A percentile compares a stretch with the other conserved stretches of the same genome.
These are phyloP conservation scores for Turnix velox DNA, from an alignment of 2,113 vertebrate species.

Conservation along the genomic window DNA sequence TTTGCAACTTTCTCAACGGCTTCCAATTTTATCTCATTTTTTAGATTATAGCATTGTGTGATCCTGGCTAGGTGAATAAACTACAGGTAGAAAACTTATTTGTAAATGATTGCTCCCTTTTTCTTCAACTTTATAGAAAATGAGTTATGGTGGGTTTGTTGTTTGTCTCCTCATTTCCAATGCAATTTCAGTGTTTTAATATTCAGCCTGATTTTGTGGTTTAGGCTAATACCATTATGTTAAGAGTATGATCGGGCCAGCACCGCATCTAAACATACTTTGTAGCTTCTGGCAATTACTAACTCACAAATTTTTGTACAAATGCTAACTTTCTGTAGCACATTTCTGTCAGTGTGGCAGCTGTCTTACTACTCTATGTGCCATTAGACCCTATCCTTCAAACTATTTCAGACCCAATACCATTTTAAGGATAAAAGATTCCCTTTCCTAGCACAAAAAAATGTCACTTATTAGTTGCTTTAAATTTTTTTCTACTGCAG, in stretches of 20 bases:
- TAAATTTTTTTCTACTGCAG: neutral
- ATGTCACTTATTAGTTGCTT: neutral
- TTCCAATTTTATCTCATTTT: neutral
- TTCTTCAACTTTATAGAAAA: neutral
- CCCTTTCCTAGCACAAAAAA: neutral
- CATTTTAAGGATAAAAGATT: neutral
- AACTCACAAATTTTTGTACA: neutral
- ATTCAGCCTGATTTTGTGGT: neutral
- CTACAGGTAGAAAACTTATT: neutral
- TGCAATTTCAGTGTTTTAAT: neutral
- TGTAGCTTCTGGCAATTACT: neutral
- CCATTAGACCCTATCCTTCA: fast-evolving
- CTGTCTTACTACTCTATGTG: neutral
- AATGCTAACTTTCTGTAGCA: constrained; percentile 3
- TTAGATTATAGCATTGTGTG: neutral
- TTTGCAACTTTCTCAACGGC: too few species aligned
- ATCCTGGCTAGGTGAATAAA: neutral
- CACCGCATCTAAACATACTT: neutral
- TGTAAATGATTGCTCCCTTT: neutral
- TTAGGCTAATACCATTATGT: neutral
- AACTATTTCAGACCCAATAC: neutral
- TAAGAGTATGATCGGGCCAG: neutral
- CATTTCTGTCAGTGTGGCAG: neutral
- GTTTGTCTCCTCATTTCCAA: neutral
- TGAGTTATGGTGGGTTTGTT: neutral